Base-by-base conservation (phyloP, 2,888 invertebrate species). In the Morpho deidamia region DNA sequence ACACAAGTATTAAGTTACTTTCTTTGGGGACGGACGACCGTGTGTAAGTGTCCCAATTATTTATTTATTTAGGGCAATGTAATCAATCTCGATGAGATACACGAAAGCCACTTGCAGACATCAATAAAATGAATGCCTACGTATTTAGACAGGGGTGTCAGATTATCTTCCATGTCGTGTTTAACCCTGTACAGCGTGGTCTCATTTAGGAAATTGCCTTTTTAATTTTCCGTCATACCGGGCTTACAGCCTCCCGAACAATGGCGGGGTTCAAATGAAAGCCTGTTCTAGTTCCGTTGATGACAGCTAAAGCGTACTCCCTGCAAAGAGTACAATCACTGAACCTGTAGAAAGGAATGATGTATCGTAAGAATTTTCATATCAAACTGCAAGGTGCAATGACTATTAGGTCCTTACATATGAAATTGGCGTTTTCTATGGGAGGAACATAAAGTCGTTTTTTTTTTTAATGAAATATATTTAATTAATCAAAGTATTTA, bases 161-260 rank as follows among this genome's bases (percentile, higher is more conserved):
- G 63, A 59, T 63, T 63, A 67, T 67, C 62, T 56, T 12, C 44
- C 57, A 49, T 51, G 58, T 66, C 63, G 55, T 56, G 68, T 65
- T 68, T 63, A 74, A 72, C 73, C 74, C 73, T 69, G 65, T 66
- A 66, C 65, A 65, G 66, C 68, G 67, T 63, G 69, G 71, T 67
- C 71, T 81, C 78, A 83, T 83, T 83, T 83, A 70, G 75, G 74
- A 79, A 81, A 83, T 84, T 76, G 76, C 78, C 78, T 77, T 83
- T 83, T 83, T 83, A 85, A 85, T 83, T 83, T 82, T 79, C 81
- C 75, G 76, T 77, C 68, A 77, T 73, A 69, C 65, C 70, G 75
- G 66, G 64, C 68, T 69, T 56, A 40, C 54, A 54, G 58, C 52
- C 51, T 51, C 46, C 53, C 44, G 62, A 60, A 64, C 64, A 63